A percentile compares a stretch with the other conserved stretches of the same genome.
Evolutionary conservation across 2,888 invertebrate genomes (phyloP).

Genomic region (Chrysomela aeneicollis): DNA sequence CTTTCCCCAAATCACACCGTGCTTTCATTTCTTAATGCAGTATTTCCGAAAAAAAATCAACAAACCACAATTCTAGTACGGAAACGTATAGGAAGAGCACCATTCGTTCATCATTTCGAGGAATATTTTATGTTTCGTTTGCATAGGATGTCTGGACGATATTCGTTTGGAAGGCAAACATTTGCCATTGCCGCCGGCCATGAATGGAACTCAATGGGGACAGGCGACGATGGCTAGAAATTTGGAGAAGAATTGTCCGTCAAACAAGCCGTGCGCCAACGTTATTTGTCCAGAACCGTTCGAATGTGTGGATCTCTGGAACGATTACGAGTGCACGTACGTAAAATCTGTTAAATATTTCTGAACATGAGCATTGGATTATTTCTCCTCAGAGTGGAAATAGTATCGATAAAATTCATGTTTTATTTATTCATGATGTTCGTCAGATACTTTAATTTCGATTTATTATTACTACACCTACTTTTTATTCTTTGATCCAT

Average conservation of each 20-base stretch:
- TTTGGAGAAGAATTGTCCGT: slow-evolving; percentile 90
- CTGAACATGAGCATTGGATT: too few species aligned
- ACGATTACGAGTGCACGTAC: slow-evolving; percentile 98
- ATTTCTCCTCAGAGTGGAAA: background rate
- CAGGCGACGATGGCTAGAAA: slow-evolving; percentile 94
- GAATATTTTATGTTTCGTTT: background rate
- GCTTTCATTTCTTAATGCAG: too few species aligned
- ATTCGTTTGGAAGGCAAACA: slow-evolving; percentile 93
- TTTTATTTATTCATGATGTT: background rate
- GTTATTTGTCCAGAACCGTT: slow-evolving; percentile 93
- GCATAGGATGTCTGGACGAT: slow-evolving; percentile 78
- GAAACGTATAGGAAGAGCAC: too few species aligned
- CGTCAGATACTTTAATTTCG: background rate
- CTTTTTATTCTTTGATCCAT: background rate
- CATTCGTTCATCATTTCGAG: too few species aligned
- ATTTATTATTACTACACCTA: background rate
- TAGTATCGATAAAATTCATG: background rate
- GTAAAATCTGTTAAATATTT: too few species aligned
- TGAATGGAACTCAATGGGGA: slow-evolving; percentile 96
- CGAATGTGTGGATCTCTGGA: slow-evolving; percentile 97
- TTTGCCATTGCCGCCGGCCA: slow-evolving; percentile 90
- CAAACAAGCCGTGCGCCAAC: slow-evolving; percentile 93
- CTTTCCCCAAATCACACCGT: too few species aligned
- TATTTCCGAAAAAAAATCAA: too few species aligned
- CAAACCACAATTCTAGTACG: too few species aligned